phyloP scores from a whole-genome alignment of 2,888 invertebrate species.

The Lithosia quadra region DNA sequence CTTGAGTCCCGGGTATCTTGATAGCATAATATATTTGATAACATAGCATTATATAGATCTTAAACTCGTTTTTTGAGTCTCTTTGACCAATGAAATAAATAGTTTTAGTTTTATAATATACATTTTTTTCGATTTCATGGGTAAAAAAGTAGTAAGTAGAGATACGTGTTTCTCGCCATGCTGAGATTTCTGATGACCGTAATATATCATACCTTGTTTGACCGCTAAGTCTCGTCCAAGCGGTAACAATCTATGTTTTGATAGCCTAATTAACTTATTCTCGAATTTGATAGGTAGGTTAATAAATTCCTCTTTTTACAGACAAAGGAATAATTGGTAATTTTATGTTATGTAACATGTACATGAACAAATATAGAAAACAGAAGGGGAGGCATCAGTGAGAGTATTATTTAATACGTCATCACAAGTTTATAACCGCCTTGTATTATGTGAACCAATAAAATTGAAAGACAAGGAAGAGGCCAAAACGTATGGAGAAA shows the following conservation, averaged over 20 bases:
- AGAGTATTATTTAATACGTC: neutral
- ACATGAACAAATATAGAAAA: neutral
- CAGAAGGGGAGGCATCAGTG: neutral
- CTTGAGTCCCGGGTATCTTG: no score
- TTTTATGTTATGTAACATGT: neutral
- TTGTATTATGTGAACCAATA: neutral
- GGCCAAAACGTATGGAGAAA: neutral
- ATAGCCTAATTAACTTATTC: no score
- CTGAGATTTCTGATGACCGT: neutral
- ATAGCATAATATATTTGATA: no score
- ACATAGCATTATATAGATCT: no score
- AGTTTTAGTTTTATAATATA: no score
- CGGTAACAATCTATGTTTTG: neutral
- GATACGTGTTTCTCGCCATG: neutral
- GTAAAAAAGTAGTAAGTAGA: neutral
- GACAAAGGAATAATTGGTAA: neutral
- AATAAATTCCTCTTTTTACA: no score
- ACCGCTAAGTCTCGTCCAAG: neutral
- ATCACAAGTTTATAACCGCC: neutral
- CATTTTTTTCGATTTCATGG: neutral
- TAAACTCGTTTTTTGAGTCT: no score
- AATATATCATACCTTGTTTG: no score
- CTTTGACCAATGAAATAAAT: no score
- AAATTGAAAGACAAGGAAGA: neutral
- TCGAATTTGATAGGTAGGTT: no score